Percentiles rank a stretch among this genome's conserved stretches.
Conservation (phyloP, 2,797 vertebrate species). For the Alfaro cultratus region DNA sequence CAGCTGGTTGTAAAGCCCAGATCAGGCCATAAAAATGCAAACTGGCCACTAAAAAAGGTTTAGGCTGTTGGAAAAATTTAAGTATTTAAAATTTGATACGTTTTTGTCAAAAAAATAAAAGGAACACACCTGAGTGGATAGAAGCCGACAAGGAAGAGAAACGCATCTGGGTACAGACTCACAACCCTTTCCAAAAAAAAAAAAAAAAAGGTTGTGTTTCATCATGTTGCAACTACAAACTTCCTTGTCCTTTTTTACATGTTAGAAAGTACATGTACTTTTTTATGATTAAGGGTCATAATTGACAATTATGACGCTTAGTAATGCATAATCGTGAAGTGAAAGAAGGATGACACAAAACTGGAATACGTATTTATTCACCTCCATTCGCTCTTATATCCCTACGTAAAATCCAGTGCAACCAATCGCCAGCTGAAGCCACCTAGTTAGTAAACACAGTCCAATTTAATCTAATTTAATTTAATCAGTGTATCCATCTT, state of each 20-base stretch:
- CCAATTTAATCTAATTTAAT: background rate
- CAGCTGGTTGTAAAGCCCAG: constrained; percentile 3
- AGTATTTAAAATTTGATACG: background rate
- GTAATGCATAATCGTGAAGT: background rate
- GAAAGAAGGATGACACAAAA: background rate
- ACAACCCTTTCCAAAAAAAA: background rate
- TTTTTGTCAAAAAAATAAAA: background rate
- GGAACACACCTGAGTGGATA: background rate
- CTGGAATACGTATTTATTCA: background rate
- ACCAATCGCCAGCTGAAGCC: background rate
- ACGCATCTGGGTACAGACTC: background rate
- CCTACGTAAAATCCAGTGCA: background rate
- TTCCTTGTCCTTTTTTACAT: background rate
- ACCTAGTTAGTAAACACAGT: background rate
- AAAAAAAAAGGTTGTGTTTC: background rate
- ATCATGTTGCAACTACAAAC: background rate
- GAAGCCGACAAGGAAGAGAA: background rate
- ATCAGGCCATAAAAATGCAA: background rate
- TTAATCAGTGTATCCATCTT: background rate
- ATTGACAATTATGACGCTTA: background rate
- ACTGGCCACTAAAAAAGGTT: background rate
- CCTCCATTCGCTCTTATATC: background rate
- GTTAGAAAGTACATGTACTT: too few species aligned
- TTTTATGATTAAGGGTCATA: too few species aligned
- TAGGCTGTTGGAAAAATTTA: background rate